phyloP scores from a whole-genome alignment of 2,797 vertebrate species.

The Tapera naevia region DNA sequence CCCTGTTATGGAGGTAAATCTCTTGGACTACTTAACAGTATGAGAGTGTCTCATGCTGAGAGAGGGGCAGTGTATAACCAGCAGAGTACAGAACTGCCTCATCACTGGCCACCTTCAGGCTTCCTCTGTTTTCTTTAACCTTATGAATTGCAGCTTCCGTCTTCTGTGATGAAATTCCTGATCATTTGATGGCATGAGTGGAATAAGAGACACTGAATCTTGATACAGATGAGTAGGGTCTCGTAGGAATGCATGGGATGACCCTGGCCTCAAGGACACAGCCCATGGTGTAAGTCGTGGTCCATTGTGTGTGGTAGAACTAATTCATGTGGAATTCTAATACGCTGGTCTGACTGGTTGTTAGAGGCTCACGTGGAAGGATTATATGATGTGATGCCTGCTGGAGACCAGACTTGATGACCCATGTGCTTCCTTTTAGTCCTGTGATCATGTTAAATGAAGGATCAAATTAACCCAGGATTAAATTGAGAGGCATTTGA shows the following conservation, averaged over 20 bases:
- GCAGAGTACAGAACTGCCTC: not conserved
- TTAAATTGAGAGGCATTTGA: slow-evolving; percentile 42
- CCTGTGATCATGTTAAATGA: slow-evolving; percentile 61
- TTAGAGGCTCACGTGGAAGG: slow-evolving; percentile 26
- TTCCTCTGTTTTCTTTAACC: not conserved
- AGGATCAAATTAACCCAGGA: slow-evolving; percentile 51
- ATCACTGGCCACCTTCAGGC: not conserved
- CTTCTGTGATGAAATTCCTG: not conserved
- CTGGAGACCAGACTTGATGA: slow-evolving; percentile 39
- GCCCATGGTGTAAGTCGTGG: not conserved
- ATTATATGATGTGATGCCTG: slow-evolving; percentile 39
- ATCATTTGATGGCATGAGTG: rapidly evolving
- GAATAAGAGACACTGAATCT: not conserved
- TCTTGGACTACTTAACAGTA: not conserved
- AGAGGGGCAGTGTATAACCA: not conserved
- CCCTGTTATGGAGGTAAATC: not conserved
- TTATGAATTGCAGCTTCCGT: not conserved
- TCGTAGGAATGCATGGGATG: not conserved
- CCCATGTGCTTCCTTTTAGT: slow-evolving; percentile 39
- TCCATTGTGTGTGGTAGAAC: not conserved
- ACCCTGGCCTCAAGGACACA: not conserved
- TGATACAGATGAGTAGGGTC: not conserved
- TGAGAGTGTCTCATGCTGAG: not conserved
- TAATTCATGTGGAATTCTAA: not conserved
- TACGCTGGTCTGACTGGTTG: not conserved